Evolutionary conservation across 2,888 invertebrate species (phyloP), one percentile per base, ranked within the genome.

Genomic region (Copidosoma aretas): DNA sequence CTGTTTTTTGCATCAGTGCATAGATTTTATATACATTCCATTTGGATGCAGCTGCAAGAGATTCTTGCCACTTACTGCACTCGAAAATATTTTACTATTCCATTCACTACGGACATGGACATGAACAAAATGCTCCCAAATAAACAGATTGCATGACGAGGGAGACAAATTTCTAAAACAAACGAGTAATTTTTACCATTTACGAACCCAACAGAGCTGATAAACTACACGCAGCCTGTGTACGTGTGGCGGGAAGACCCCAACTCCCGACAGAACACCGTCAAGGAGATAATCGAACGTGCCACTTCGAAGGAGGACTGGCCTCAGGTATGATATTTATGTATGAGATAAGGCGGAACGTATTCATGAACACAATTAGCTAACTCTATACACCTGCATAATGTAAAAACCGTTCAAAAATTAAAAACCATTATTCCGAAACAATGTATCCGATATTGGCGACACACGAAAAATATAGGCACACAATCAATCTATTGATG

Each of bases 171-270:
- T n/a, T n/a, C n/a, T n/a, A 32, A 15, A 46, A 46, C 43, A 17
- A 8, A 12, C 3, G 43, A 15, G 17, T 17, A 17, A 46, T 46
- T 46, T 46, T 46, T 58, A 41, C 10, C 4, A 19, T 39, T 58
- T 15, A 32, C 32, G 12, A 17, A 43, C 46, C 32, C 60, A 60
- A 4, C 71, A 93, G 96, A 93, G 81, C 86, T 97, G 60, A 95
- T 97, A 74, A 93, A 94, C 84, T 96, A 93, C 84, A 95, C 95
- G 0, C 97, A 98, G 84, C 97, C 98, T 0, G 93, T 98, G 58
- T 95, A 95, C 82, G 97, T 98, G 51, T 92, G 93, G 88, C 86
- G 97, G 64, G 96, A 97, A 79, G 96, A 96, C 85, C 94, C 95
- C 0, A 91, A 95, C 83, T 97, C 97, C 0, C 86, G 97, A 10